Evolutionary conservation across 2,113 vertebrate genomes (phyloP).

Genomic region (Calyptommatus sinebrachiatus): DNA sequence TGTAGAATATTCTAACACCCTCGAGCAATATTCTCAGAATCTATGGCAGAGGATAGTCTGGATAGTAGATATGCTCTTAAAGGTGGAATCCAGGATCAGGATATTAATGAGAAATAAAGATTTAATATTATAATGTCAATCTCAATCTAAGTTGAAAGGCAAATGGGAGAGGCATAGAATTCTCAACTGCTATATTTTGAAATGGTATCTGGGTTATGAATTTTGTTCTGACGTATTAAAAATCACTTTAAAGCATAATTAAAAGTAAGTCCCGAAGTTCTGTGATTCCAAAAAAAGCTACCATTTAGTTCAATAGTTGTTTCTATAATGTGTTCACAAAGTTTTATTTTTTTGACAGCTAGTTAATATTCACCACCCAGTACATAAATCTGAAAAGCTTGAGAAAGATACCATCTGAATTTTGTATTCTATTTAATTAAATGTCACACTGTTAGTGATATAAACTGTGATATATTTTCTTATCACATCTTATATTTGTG

Average conservation of each 20-base stretch:
- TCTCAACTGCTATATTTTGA: not conserved
- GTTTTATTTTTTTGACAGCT: conserved; percentile 17
- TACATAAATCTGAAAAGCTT: conserved; percentile 26
- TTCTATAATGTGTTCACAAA: not conserved
- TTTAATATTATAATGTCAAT: not conserved
- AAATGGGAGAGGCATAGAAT: not conserved
- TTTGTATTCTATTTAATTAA: conserved; percentile 40
- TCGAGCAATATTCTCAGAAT: too few relatives aligned
- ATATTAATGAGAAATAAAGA: not conserved
- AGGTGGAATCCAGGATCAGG: not conserved
- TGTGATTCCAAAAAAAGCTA: too few relatives aligned
- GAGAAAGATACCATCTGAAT: not conserved
- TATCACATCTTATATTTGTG: conserved; percentile 31
- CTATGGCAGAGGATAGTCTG: too few relatives aligned
- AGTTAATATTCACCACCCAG: conserved; percentile 11
- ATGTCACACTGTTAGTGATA: conserved; percentile 16
- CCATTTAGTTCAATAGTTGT: not conserved
- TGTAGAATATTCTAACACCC: too few relatives aligned
- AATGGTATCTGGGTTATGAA: not conserved
- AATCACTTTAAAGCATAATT: not conserved
- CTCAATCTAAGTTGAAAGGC: too few relatives aligned
- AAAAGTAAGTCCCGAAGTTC: not conserved
- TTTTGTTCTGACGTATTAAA: not conserved
- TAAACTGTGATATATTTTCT: conserved; percentile 27
- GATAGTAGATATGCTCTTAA: not conserved